These are phyloP conservation scores for Drymodes brunneopygia DNA, from an alignment of 2,113 vertebrate species.

Conservation along the genomic window DNA sequence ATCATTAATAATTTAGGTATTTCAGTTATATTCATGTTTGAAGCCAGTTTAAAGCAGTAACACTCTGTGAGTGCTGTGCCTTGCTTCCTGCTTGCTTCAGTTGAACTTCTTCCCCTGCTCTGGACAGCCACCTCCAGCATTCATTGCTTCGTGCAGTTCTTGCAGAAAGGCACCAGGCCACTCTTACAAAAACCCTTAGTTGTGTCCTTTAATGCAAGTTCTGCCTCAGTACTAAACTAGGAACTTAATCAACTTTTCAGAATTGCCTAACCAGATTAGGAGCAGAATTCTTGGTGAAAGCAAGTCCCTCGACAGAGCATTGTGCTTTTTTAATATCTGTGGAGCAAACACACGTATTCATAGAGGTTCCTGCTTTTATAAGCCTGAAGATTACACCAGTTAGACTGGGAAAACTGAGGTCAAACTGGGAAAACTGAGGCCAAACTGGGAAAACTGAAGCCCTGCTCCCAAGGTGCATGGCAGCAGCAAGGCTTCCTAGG, in stretches of 20 bases:
- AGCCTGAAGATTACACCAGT: neutral
- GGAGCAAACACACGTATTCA: rapidly evolving
- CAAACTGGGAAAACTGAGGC: neutral
- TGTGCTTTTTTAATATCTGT: neutral
- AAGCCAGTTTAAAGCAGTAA: neutral
- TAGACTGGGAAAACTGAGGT: neutral
- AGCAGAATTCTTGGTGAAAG: neutral
- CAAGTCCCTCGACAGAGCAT: neutral
- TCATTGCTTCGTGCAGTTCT: rapidly evolving
- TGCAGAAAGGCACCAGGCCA: neutral
- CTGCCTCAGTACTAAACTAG: neutral
- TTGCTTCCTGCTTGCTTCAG: neutral
- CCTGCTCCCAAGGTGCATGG: neutral
- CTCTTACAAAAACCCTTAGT: neutral
- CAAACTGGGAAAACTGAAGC: neutral
- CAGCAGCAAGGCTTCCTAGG: neutral
- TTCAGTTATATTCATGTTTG: neutral
- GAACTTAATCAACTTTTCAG: neutral
- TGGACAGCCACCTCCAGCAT: neutral
- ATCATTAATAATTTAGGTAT: neutral
- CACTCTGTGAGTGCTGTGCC: neutral
- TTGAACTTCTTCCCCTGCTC: neutral
- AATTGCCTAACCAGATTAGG: neutral
- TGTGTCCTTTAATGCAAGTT: neutral
- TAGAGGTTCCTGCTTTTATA: neutral